phyloP scores from a whole-genome alignment of 2,797 vertebrate genomes.

The Paguma larvata region DNA sequence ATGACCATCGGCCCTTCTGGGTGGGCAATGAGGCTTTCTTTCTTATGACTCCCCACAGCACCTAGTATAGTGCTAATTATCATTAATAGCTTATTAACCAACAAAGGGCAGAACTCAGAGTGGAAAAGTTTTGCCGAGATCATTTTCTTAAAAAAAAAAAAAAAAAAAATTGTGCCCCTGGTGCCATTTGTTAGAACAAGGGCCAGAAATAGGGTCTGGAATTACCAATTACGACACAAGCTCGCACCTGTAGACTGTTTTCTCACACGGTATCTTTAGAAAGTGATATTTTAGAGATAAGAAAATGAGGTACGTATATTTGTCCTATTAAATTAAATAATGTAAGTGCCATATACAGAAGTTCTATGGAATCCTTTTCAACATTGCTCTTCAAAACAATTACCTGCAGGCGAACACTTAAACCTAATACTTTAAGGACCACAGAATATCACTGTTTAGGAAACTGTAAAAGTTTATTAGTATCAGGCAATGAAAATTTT shows the following conservation, averaged over 20 bases:
- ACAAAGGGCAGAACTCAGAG: not conserved
- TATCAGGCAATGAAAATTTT: not conserved
- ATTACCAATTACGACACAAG: not conserved
- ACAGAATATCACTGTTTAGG: not conserved
- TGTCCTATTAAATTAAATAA: slow-evolving; percentile 39
- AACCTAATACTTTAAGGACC: not conserved
- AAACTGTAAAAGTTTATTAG: not conserved
- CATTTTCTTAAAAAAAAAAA: slow-evolving; percentile 48
- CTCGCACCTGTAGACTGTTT: not conserved
- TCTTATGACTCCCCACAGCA: not conserved
- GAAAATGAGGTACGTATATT: not conserved
- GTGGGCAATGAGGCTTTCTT: not conserved
- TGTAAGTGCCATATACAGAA: not conserved
- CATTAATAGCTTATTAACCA: slow-evolving; percentile 32
- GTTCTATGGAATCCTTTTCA: not conserved
- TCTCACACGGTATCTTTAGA: slow-evolving; percentile 25
- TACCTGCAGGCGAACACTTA: not conserved
- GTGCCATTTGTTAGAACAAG: slow-evolving; percentile 12
- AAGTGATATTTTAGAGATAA: not conserved
- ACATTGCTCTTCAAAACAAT: not conserved
- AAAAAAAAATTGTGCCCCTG: not conserved
- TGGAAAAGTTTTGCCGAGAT: not conserved
- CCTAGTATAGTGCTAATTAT: not conserved
- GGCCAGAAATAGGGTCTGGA: not conserved
- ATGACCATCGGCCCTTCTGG: not conserved